phyloP scores from a whole-genome alignment of 1,140 invertebrate species.

The Solenopsis invicta region DNA sequence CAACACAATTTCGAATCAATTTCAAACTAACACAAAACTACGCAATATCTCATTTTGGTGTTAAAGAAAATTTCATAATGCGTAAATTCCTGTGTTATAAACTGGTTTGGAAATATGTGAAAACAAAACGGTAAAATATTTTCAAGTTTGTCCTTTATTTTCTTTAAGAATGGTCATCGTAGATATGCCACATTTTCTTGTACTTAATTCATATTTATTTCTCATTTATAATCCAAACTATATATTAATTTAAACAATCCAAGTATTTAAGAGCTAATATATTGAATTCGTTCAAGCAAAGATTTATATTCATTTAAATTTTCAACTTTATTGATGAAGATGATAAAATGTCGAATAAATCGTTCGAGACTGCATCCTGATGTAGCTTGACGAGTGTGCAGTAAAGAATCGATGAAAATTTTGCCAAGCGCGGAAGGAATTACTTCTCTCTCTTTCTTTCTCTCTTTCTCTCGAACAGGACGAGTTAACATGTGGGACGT shows the following conservation, averaged over 20 bases:
- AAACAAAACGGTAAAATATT: too few relatives aligned
- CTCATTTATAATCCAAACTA: background rate
- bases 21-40: too few relatives aligned
- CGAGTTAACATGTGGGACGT: constrained; percentile 53
- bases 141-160: too few relatives aligned
- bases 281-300: background rate
- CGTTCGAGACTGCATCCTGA: background rate
- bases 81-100: too few relatives aligned
- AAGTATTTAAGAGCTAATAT: background rate
- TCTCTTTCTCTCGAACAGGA: background rate
- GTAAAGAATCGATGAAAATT: constrained; percentile 17
- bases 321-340: background rate
- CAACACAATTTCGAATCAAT: too few relatives aligned
- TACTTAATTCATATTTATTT: background rate
- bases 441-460: background rate
- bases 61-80: too few relatives aligned
- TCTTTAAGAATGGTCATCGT: too few relatives aligned
- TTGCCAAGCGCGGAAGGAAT: constrained; percentile 35
- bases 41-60: too few relatives aligned
- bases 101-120: too few relatives aligned
- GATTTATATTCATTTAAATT: background rate
- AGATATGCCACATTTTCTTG: background rate
- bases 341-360: background rate
- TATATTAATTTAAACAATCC: background rate
- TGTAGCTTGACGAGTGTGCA: background rate